Evolutionary conservation across 2,888 invertebrate species (phyloP).

Genomic region (Philonicus albiceps): DNA sequence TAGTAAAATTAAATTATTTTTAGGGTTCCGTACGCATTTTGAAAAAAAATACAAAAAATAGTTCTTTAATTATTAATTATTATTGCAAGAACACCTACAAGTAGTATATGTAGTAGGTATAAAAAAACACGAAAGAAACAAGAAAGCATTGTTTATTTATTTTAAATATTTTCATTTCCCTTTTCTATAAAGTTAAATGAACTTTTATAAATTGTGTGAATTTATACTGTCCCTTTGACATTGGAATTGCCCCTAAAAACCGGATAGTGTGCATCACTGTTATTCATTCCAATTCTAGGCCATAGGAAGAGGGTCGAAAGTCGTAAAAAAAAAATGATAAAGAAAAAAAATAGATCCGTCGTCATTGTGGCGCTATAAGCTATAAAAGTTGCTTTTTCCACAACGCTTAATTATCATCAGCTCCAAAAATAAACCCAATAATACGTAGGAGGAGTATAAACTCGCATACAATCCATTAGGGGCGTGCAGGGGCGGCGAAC

Average conservation of each 20-base stretch:
- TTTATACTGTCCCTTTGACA: not conserved
- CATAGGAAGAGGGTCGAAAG: not conserved
- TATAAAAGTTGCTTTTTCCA: not conserved
- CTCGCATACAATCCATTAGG: conserved; percentile 17
- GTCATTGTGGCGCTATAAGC: not conserved
- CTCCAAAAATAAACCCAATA: conserved; percentile 15
- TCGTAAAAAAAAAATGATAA: not conserved
- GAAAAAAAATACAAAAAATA: no score
- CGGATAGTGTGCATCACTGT: not conserved
- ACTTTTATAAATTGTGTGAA: not conserved
- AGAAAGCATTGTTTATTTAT: no score
- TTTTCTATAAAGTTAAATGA: not conserved
- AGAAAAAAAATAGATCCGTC: not conserved
- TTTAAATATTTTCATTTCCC: no score
- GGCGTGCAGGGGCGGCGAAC: not conserved
- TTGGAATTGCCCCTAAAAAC: not conserved
- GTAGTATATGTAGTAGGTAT: no score
- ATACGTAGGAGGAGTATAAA: not conserved
- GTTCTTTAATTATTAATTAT: no score
- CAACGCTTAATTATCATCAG: conserved; percentile 18
- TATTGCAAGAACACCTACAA: no score
- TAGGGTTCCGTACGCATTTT: no score
- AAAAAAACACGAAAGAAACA: no score
- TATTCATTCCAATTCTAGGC: not conserved
- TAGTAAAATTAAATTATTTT: no score